These are phyloP conservation scores for Pogona vitticeps DNA, from an alignment of 2,113 vertebrate genomes.

Conservation along the genomic window DNA sequence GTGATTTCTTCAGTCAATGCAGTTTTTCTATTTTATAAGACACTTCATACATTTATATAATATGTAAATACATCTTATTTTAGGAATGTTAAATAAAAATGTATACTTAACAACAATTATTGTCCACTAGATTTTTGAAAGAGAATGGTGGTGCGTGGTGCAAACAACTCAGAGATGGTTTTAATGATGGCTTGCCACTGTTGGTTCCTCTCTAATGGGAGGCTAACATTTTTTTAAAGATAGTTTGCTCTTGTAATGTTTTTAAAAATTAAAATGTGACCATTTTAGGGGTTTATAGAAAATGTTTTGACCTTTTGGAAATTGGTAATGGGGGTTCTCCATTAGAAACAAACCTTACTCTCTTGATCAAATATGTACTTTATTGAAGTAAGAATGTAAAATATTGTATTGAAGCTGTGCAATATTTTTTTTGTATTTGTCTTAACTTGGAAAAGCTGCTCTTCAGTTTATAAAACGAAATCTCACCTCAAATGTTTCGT, in stretches of 20 bases:
- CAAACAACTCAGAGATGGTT: constrained; percentile 26
- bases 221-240: constrained; percentile 41
- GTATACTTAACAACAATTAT: constrained; percentile 76
- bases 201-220: constrained; percentile 36
- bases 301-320: constrained; percentile 46
- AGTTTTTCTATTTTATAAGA: constrained; percentile 85
- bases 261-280: constrained; percentile 27
- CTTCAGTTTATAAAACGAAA: constrained; percentile 55
- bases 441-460: constrained; percentile 69
- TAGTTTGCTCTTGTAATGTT: constrained; percentile 36
- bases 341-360: constrained; percentile 23
- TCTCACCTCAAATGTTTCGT: constrained; percentile 47
- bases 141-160: constrained; percentile 47
- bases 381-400: constrained; percentile 66
- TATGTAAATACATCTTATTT: constrained; percentile 90
- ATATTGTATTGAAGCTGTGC: constrained; percentile 66
- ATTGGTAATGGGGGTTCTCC: constrained; percentile 30
- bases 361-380: constrained; percentile 44
- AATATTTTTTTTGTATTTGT: constrained; percentile 69
- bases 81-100: constrained; percentile 93
- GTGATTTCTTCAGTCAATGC: constrained; percentile 77
- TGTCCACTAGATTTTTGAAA: constrained; percentile 78
- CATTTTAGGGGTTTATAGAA: constrained; percentile 51
- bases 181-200: constrained; percentile 44
- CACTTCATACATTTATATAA: constrained; percentile 85